These are phyloP conservation scores for Neopipo cinnamomea DNA, from an alignment of 2,113 vertebrate species.

Conservation along the genomic window DNA sequence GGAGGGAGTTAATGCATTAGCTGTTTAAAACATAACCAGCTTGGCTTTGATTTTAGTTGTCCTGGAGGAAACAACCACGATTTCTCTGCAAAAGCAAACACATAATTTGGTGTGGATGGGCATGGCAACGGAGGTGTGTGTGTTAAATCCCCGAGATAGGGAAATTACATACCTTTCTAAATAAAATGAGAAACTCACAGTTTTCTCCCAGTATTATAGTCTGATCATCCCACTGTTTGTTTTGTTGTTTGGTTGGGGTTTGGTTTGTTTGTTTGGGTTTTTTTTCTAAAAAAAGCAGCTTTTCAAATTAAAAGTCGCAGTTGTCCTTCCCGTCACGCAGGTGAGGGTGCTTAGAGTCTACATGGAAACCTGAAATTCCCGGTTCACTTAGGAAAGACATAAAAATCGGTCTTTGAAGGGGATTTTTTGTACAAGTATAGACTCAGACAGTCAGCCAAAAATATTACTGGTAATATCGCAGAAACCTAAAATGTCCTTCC, in stretches of 20 bases:
- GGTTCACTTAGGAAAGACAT: background rate
- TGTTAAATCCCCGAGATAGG: background rate
- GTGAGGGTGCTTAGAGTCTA: background rate
- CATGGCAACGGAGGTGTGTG: too few relatives aligned
- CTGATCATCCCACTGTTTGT: background rate
- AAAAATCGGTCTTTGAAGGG: background rate
- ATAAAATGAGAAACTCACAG: background rate
- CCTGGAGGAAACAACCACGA: background rate
- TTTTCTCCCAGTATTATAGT: background rate
- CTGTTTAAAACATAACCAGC: conserved; percentile 56
- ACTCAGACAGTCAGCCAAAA: background rate
- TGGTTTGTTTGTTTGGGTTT: too few relatives aligned
- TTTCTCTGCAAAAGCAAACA: background rate
- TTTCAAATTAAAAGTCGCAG: background rate
- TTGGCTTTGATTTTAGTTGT: background rate
- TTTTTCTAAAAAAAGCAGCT: background rate
- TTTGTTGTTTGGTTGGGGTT: background rate
- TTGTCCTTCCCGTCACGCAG: background rate
- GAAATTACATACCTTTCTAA: background rate
- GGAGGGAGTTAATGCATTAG: conserved; percentile 16
- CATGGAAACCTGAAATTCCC: background rate
- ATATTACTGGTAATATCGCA: background rate
- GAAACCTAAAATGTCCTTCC: background rate
- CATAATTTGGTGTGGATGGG: background rate
- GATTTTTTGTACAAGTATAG: background rate